A percentile compares a stretch with the other conserved stretches of the same genome.
Conservation (phyloP, 2,113 vertebrate species). For the Brachyhypopomus gauderio region DNA sequence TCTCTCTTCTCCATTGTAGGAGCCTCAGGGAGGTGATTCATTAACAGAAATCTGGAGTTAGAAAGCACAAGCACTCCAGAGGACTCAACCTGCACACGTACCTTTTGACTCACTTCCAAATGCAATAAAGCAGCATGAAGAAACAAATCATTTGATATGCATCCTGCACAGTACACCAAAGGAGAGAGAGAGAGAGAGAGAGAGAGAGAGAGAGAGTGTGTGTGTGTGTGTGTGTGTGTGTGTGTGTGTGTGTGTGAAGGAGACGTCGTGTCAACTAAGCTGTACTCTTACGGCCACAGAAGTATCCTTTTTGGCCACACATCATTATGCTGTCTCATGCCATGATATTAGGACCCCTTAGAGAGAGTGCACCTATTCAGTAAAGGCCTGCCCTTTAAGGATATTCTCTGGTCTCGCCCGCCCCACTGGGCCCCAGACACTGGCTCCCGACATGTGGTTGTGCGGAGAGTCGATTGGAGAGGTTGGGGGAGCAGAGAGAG, state of each 20-base stretch:
- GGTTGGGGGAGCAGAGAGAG: not conserved
- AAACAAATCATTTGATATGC: conserved; percentile 14
- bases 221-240: not conserved
- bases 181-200: conserved; percentile 7
- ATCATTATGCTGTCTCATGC: too few relatives aligned
- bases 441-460: not conserved
- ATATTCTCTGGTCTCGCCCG: not conserved
- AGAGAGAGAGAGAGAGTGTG: not conserved
- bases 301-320: too few relatives aligned
- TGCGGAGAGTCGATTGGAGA: not conserved
- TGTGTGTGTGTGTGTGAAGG: not conserved
- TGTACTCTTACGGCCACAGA: too few relatives aligned
- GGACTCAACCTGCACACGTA: not conserved
- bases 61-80: conserved; percentile 27
- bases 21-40: conserved; percentile 39
- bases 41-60: conserved; percentile 32
- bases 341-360: not conserved
- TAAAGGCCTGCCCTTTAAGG: conserved; percentile 20
- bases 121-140: conserved; percentile 21
- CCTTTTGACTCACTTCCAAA: conserved; percentile 28
- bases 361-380: conserved; percentile 7
- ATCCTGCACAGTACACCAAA: not conserved
- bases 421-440: conserved; percentile 3
- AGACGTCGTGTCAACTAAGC: too few relatives aligned
- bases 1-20: too few relatives aligned